phyloP scores from a whole-genome alignment of 2,888 invertebrate genomes.

The Mesochorus sp. region DNA sequence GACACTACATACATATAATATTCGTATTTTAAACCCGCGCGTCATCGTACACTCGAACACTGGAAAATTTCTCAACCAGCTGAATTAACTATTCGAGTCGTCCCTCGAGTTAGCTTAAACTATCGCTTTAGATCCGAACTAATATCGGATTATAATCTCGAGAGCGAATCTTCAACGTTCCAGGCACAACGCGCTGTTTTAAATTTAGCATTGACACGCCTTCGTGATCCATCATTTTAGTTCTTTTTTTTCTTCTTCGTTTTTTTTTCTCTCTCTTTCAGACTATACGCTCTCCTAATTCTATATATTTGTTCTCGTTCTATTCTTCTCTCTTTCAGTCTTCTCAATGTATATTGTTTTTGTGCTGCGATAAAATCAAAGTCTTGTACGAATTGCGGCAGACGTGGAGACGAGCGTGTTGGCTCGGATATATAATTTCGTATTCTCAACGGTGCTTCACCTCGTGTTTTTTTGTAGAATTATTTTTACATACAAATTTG shows the following conservation, averaged over 20 bases:
- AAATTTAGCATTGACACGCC: constrained; percentile 33
- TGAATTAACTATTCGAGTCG: constrained; percentile 38
- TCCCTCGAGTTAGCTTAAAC: constrained; percentile 12
- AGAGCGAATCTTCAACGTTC: constrained; percentile 35
- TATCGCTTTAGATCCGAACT: constrained; percentile 13
- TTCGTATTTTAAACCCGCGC: constrained; percentile 46
- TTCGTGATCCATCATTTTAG: constrained; percentile 39
- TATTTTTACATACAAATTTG: constrained; percentile 54
- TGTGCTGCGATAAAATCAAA: constrained; percentile 30
- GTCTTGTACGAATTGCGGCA: constrained; percentile 13
- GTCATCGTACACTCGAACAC: constrained; percentile 47
- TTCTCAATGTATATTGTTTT: constrained; percentile 32
- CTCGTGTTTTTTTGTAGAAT: background rate
- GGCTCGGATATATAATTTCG: constrained; percentile 11
- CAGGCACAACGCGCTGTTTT: background rate
- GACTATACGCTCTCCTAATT: background rate
- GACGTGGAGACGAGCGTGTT: background rate
- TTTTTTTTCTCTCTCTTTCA: background rate
- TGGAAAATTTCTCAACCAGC: constrained; percentile 16
- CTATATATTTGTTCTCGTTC: constrained; percentile 3
- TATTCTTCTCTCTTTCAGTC: constrained; percentile 2
- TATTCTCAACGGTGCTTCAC: constrained; percentile 21
- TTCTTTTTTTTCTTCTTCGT: constrained; percentile 15
- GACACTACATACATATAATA: background rate
- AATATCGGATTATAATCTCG: constrained; percentile 33